Evolutionary conservation across 2,888 invertebrate genomes (phyloP).

Genomic region (Rhagonycha fulva): DNA sequence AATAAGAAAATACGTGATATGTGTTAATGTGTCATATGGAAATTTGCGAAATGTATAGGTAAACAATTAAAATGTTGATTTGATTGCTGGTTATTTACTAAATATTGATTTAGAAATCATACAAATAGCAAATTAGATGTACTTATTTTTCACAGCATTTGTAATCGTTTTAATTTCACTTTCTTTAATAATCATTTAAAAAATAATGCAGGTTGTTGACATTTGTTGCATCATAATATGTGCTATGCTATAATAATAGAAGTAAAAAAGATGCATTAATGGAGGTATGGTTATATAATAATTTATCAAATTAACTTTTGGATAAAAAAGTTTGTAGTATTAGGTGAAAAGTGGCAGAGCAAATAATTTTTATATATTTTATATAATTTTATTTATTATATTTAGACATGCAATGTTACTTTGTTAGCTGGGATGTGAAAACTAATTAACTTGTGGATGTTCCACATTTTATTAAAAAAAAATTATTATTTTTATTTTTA

Average conservation of each 20-base stretch:
- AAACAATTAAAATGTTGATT: constrained; percentile 11
- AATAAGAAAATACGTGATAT: constrained; percentile 2
- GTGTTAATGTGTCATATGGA: background rate
- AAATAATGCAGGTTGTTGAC: constrained; percentile 7
- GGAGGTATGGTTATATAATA: background rate
- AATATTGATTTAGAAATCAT: constrained; percentile 12
- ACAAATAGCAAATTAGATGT: background rate
- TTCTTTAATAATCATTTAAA: constrained; percentile 5
- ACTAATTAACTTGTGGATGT: background rate
- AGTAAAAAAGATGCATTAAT: background rate
- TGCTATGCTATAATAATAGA: background rate
- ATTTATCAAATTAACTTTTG: background rate
- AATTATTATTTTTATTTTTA: no score
- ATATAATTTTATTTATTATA: background rate
- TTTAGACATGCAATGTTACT: background rate
- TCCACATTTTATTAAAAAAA: no score
- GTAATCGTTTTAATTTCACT: background rate
- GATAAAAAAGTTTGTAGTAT: background rate
- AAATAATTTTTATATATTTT: background rate
- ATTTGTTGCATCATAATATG: background rate
- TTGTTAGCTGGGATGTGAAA: background rate
- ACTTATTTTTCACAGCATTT: background rate
- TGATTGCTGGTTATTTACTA: background rate
- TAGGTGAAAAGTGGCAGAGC: background rate
- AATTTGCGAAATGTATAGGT: background rate